Base-by-base conservation (phyloP, 2,113 vertebrate genomes). In the Turnix velox region DNA sequence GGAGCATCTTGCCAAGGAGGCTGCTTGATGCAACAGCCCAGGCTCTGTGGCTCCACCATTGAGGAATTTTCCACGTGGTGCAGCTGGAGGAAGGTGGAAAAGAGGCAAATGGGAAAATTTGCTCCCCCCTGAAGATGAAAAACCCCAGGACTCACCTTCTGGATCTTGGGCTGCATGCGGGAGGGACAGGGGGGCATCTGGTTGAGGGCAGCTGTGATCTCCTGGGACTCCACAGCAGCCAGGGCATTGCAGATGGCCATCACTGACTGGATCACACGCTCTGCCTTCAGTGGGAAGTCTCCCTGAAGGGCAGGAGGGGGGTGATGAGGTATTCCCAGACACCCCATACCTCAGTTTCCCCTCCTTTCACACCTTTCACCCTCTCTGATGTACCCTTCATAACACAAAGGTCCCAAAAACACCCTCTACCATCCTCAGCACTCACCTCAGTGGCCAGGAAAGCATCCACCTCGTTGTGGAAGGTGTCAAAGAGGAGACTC, bases 161-260 rank as follows among this genome's bases (percentile, higher is more conserved):
- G 98, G 72, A 99, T 98, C 76, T 98, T 98, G 73, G 99, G 98
- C 96, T 99, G 99, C 96, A 99, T 98, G 22, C 99, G 98, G 59
- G 99, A 99, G 12, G 99, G 98, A 84, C 99, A 99, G 52, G 99
- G 98, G 11, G 99, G 99, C 94, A 99, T 98, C 96, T 98, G 99
- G 97, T 97, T 99, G 81, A 99, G 98, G 52, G 99, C 99, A 1
- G 73, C 92, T 2, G 99, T 99, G 96, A 99, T 98, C n/a, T 99
- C 99, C 7, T 98, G 98, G 0, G 98, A 98, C 51, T 99, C 99
- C 74, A 99, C 98, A 0, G 98, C 97, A 3, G 99, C 99, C 28
- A 99, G 94, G 9, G 98, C 98, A 7, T 97, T 99, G 97, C 99
- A 99, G 92, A 99, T 98, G 59, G 98, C 99, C 97, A 99, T 99